phyloP scores from a whole-genome alignment of 1,140 invertebrate genomes.

The Phymastichus coffea region DNA sequence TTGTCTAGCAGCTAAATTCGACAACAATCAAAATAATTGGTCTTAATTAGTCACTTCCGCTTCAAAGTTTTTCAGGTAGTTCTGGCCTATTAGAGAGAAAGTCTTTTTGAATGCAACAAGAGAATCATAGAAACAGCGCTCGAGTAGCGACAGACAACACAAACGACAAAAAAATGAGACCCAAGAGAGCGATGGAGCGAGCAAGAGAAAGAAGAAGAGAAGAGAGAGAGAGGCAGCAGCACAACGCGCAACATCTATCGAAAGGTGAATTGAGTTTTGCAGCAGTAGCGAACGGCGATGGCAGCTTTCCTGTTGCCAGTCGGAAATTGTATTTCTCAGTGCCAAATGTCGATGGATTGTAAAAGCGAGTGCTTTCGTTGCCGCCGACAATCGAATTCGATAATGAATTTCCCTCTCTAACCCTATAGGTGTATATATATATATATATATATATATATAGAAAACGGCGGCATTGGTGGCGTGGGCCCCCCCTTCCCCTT shows the following conservation, averaged over 20 bases:
- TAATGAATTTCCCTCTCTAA: conserved; percentile 22
- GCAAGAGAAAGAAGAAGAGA: not conserved
- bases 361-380: conserved; percentile 30
- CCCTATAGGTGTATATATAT: too few species aligned
- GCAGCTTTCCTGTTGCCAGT: not conserved
- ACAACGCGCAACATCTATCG: conserved; percentile 1
- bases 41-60: too few species aligned
- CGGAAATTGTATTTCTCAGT: conserved; percentile 39
- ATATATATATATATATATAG: too few species aligned
- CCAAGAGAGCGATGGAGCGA: not conserved
- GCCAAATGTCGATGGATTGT: conserved; percentile 36
- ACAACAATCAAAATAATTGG: too few species aligned
- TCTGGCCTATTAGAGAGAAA: too few species aligned
- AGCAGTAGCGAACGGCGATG: not conserved
- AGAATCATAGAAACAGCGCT: too few species aligned
- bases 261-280: conserved; percentile 30
- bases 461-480: too few species aligned
- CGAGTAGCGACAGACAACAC: not conserved
- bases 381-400: conserved; percentile 25
- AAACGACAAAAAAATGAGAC: conserved; percentile 1
- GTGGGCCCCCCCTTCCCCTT: not conserved
- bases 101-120: too few species aligned
- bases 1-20: too few species aligned
- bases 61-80: too few species aligned
- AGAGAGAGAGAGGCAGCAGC: not conserved